Conservation (phyloP, 1,140 invertebrate species). For the Oryctes rhinoceros region DNA sequence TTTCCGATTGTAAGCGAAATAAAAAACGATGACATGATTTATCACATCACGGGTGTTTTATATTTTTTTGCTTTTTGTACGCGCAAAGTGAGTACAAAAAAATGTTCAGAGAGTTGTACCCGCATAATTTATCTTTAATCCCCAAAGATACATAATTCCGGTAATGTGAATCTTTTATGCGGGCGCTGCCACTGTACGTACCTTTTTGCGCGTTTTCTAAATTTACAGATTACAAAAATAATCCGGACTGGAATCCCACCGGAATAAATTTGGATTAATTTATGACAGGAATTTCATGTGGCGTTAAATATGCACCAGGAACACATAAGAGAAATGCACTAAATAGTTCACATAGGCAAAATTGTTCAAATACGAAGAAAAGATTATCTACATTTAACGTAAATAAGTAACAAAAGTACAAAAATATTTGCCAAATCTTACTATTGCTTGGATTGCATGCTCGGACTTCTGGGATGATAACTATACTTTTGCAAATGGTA, state of each 20-base stretch:
- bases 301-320: neutral
- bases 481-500: no score
- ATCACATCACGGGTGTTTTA: slow-evolving; percentile 1
- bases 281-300: slow-evolving; percentile 1
- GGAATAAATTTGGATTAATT: slow-evolving; percentile 29
- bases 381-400: no score
- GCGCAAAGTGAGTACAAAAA: neutral
- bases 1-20: neutral
- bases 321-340: neutral
- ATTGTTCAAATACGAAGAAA: no score
- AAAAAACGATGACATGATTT: neutral
- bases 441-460: no score
- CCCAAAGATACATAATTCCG: slow-evolving; percentile 36
- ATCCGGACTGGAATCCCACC: neutral
- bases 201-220: slow-evolving; percentile 17
- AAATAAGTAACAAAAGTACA: no score
- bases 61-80: slow-evolving; percentile 12
- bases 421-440: no score
- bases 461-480: no score
- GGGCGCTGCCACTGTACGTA: neutral
- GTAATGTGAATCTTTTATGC: slow-evolving; percentile 33
- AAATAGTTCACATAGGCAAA: neutral
- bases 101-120: slow-evolving; percentile 30
- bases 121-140: slow-evolving; percentile 36
- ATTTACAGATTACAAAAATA: slow-evolving; percentile 35